These are phyloP conservation scores for Oryzias sinensis DNA, from an alignment of 2,797 vertebrate species.

Conservation along the genomic window DNA sequence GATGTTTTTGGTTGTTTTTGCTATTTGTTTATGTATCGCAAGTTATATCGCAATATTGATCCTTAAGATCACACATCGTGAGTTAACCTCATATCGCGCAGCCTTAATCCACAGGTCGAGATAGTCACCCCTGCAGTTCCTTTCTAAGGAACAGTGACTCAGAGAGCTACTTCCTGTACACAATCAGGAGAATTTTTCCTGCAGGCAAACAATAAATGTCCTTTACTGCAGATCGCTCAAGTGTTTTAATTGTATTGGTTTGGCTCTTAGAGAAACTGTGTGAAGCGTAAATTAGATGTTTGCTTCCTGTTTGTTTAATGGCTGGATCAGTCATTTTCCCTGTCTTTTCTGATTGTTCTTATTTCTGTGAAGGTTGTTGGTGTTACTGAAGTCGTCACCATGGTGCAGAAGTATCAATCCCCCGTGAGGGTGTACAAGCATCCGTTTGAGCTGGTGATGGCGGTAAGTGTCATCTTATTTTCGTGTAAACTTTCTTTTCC, in stretches of 20 bases:
- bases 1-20: too few species aligned
- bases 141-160: constrained; percentile 16
- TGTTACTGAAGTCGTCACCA: constrained; percentile 61
- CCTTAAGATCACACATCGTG: too few species aligned
- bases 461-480: constrained; percentile 83
- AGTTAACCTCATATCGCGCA: too few species aligned
- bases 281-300: too few species aligned
- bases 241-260: too few species aligned
- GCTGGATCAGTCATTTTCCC: not conserved
- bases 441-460: constrained; percentile 96
- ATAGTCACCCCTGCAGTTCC: constrained; percentile 34
- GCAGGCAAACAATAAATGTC: constrained; percentile 30
- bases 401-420: constrained; percentile 99
- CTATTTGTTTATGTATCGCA: too few species aligned
- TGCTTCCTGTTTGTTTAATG: constrained; percentile 6
- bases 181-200: constrained; percentile 14
- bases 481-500: constrained; percentile 7
- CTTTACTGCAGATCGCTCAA: constrained; percentile 13
- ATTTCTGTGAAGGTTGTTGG: constrained; percentile 58
- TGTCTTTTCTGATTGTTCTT: not conserved
- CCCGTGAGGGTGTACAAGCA: constrained; percentile 96
- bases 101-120: constrained; percentile 2
- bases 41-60: too few species aligned
- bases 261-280: too few species aligned
- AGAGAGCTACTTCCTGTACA: constrained; percentile 15